Conservation (phyloP, 2,888 invertebrate genomes). For the Ctenicera cuprea region DNA sequence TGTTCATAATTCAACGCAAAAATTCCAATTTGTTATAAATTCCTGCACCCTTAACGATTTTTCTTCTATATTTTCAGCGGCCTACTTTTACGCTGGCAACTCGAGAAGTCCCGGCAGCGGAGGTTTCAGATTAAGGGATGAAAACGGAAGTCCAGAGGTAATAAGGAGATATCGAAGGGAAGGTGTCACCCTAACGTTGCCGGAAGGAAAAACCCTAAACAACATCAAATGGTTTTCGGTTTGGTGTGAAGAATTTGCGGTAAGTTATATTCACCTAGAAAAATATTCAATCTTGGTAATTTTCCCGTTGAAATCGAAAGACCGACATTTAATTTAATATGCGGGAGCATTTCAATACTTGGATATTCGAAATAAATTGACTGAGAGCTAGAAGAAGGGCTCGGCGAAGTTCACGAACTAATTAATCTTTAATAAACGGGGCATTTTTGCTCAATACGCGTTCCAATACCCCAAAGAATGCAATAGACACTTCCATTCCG, state of each 20-base stretch:
- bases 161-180: slow-evolving; percentile 88
- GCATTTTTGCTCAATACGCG: slow-evolving; percentile 30
- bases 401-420: slow-evolving; percentile 29
- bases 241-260: slow-evolving; percentile 93
- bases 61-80: slow-evolving; percentile 78
- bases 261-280: slow-evolving; percentile 73
- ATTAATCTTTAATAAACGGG: slow-evolving; percentile 44
- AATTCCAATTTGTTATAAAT: background rate
- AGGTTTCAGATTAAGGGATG: slow-evolving; percentile 87
- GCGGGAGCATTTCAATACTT: slow-evolving; percentile 14
- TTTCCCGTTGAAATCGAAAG: background rate
- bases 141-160: slow-evolving; percentile 86
- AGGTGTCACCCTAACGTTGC: slow-evolving; percentile 88
- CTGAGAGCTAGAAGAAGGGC: background rate
- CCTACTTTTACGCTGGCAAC: slow-evolving; percentile 92
- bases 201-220: slow-evolving; percentile 88
- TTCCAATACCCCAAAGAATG: slow-evolving; percentile 30
- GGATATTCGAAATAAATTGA: slow-evolving; percentile 18
- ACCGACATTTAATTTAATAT: slow-evolving; percentile 19
- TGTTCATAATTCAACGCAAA: background rate
- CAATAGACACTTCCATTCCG: slow-evolving; percentile 36
- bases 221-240: slow-evolving; percentile 92
- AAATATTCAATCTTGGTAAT: background rate
- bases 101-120: slow-evolving; percentile 80
- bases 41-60: background rate